A percentile compares a stretch with the other conserved stretches of the same genome.
Conservation (phyloP, 2,113 vertebrate species). For the Pollimyrus isidori region DNA sequence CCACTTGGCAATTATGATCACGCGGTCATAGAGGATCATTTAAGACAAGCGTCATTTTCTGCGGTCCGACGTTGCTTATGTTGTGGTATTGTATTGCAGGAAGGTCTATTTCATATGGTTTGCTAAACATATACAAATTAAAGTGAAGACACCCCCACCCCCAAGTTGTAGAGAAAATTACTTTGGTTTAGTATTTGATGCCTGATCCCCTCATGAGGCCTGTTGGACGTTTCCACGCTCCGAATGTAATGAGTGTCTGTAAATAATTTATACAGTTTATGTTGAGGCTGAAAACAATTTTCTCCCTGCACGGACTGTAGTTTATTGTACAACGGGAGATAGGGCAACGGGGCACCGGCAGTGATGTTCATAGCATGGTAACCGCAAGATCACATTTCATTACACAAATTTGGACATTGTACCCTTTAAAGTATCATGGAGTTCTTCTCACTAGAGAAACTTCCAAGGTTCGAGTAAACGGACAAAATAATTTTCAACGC, state of each 20-base stretch:
- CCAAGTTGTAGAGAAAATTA: neutral
- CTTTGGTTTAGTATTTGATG: neutral
- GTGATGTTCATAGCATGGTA: slow-evolving; percentile 51
- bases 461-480: neutral
- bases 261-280: slow-evolving; percentile 67
- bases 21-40: neutral
- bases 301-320: slow-evolving; percentile 3
- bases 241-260: slow-evolving; percentile 37
- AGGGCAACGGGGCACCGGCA: slow-evolving; percentile 44
- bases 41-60: neutral
- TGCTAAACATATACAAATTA: neutral
- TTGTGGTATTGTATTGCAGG: neutral
- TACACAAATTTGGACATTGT: slow-evolving; percentile 34
- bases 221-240: neutral
- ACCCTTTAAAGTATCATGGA: neutral
- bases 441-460: neutral
- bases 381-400: slow-evolving; percentile 48
- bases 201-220: neutral
- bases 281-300: slow-evolving; percentile 57
- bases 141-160: neutral
- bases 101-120: neutral
- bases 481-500: neutral
- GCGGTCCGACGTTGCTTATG: neutral
- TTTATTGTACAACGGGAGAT: slow-evolving; percentile 41
- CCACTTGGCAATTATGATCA: neutral